Percentiles rank a stretch among this genome's conserved stretches.
These are phyloP conservation scores for Sinhomidia bicolor DNA, from an alignment of 2,888 invertebrate genomes.

Conservation along the genomic window DNA sequence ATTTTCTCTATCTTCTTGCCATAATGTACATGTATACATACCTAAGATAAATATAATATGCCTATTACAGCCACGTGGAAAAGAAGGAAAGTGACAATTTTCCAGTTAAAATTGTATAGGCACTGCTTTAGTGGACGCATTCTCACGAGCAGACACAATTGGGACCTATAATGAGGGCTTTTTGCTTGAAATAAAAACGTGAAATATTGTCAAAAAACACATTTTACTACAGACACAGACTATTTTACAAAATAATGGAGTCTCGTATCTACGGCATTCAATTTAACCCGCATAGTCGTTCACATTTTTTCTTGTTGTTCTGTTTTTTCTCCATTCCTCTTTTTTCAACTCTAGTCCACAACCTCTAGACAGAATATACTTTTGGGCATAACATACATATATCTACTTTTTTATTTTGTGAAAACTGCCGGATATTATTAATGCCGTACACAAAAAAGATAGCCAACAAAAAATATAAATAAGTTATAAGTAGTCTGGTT, in stretches of 20 bases:
- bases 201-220: conserved; percentile 17
- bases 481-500: background rate
- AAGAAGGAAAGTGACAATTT: conserved; percentile 25
- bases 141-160: conserved; percentile 2
- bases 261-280: background rate
- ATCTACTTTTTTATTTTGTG: conserved; percentile 12
- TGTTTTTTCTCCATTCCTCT: background rate
- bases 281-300: background rate
- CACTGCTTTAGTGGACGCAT: background rate
- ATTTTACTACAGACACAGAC: background rate
- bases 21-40: background rate
- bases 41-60: background rate
- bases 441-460: background rate
- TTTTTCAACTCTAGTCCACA: background rate
- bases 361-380: background rate
- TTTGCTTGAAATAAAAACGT: background rate
- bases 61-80: background rate
- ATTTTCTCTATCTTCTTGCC: no score
- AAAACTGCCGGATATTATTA: conserved; percentile 17
- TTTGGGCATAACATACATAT: no score
- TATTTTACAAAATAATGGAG: background rate
- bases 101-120: background rate
- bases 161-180: conserved; percentile 19
- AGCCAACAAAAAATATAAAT: background rate
- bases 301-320: background rate